Evolutionary conservation across 2,113 vertebrate genomes (phyloP).

Genomic region (Crotalus tigris): DNA sequence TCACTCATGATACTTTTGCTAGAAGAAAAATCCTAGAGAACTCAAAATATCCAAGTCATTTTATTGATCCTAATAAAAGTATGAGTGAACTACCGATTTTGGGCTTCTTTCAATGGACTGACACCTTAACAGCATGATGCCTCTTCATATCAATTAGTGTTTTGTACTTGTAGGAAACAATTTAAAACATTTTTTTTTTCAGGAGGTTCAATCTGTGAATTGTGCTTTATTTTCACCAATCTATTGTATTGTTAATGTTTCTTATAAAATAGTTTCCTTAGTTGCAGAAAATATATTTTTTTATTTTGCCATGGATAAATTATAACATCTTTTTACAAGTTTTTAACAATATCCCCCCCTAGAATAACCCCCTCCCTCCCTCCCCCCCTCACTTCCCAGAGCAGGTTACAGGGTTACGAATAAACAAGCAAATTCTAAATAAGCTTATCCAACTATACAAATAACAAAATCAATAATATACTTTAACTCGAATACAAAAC

Average conservation of each 20-base stretch:
- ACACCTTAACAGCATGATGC: neutral
- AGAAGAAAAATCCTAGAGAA: neutral
- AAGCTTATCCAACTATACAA: too few relatives aligned
- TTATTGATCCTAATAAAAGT: neutral
- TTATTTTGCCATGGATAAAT: neutral
- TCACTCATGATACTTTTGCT: neutral
- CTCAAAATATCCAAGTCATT: neutral
- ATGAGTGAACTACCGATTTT: neutral
- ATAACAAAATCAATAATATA: too few relatives aligned
- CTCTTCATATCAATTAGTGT: neutral
- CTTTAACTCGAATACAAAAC: too few relatives aligned
- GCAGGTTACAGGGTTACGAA: too few relatives aligned
- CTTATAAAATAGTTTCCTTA: neutral
- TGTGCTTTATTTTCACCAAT: constrained; percentile 3
- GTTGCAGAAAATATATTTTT: neutral
- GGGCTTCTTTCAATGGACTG: neutral
- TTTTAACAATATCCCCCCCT: too few relatives aligned
- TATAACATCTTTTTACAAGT: neutral
- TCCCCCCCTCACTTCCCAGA: too few relatives aligned
- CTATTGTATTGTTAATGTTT: constrained; percentile 2
- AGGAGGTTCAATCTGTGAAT: neutral
- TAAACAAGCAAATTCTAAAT: too few relatives aligned
- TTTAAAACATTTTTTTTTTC: neutral
- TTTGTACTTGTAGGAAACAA: neutral
- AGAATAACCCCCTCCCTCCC: too few relatives aligned